Base-by-base conservation (phyloP, 2,888 invertebrate genomes). In the Podotricha telesiphe region DNA sequence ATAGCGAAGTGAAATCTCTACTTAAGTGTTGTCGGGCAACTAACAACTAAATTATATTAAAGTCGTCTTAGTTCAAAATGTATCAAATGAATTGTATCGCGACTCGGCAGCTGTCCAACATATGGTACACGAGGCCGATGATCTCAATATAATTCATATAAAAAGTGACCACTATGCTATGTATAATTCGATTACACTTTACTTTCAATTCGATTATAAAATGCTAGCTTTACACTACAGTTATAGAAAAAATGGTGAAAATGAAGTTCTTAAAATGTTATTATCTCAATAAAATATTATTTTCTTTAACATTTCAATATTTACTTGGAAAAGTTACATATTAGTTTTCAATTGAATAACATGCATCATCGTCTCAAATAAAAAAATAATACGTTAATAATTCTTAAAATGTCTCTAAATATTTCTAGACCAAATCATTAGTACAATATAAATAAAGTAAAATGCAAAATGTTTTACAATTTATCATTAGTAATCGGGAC, bases 151-250 rank as follows among this genome's bases (percentile, higher is more conserved):
- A 48, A 48, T 47, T 48, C 15, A 34, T 48, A 48, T 34, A 62
- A 37, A 62, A 62, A 62, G 59, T 62, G 62, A 62, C 48, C 62
- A 48, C 34, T 48, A 62, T 19, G 62, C 50, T 62, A 62, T 50
- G 34, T 62, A 19, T 10, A 42, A 37, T 19, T 19, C 13, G 40
- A 28, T 19, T 19, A 37, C 28, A 11, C 37, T 48, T 62, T 37
- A 48, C 50, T 48, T 37, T 19, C 19, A 20, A 37, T 48, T 17
- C 19, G 19, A 19, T 48, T 37, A 55, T 37, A 50, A 62, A 37
- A 34, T 34, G n/a, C 62, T 62, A 62, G 62, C 62, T 48, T 62
- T 62, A 62, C 15, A 62, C 48, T 62, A 62, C 13, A 34, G 47
- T 62, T 11, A 48, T 50, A 19, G 19, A 37, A 37, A 37, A 62